Evolutionary conservation across 2,113 vertebrate species (phyloP).

Genomic region (Microtus ochrogaster): DNA sequence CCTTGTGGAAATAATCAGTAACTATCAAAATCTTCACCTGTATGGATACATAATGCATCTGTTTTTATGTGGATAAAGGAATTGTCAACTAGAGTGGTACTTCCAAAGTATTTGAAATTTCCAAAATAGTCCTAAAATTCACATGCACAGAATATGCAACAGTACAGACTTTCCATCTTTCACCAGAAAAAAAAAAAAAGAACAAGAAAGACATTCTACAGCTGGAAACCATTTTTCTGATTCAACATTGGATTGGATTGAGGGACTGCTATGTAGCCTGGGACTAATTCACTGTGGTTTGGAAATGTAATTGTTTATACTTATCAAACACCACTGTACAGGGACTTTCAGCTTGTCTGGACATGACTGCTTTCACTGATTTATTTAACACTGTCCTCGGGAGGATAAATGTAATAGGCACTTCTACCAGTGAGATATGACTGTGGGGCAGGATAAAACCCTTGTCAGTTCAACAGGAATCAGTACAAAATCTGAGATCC

Average conservation of each 20-base stretch:
- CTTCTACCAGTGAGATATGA: constrained; percentile 2
- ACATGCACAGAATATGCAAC: not conserved
- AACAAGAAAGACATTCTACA: constrained; percentile 1
- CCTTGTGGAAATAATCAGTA: constrained; percentile 43
- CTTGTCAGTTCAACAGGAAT: constrained; percentile 54
- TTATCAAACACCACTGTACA: constrained; percentile 64
- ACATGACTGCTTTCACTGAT: constrained; percentile 51
- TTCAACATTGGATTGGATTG: constrained; percentile 7
- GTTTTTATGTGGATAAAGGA: constrained; percentile 25
- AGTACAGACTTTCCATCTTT: not conserved
- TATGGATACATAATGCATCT: constrained; percentile 64
- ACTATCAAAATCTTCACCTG: constrained; percentile 66
- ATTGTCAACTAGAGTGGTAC: not conserved
- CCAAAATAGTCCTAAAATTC: not conserved
- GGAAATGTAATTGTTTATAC: constrained; percentile 50
- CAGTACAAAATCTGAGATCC: not conserved
- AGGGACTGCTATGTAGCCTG: not conserved
- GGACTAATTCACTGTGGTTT: constrained; percentile 44
- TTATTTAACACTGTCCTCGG: constrained; percentile 41
- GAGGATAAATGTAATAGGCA: constrained; percentile 26
- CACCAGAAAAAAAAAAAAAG: not conserved
- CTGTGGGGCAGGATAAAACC: not conserved
- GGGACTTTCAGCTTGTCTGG: constrained; percentile 30
- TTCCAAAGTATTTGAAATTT: constrained; percentile 48
- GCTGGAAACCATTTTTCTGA: not conserved